Percentiles rank a stretch among this genome's conserved stretches.
Evolutionary conservation across 35 echinoderm and acorn worm species (phyloP).

Genomic region (Apostichopus californicus): DNA sequence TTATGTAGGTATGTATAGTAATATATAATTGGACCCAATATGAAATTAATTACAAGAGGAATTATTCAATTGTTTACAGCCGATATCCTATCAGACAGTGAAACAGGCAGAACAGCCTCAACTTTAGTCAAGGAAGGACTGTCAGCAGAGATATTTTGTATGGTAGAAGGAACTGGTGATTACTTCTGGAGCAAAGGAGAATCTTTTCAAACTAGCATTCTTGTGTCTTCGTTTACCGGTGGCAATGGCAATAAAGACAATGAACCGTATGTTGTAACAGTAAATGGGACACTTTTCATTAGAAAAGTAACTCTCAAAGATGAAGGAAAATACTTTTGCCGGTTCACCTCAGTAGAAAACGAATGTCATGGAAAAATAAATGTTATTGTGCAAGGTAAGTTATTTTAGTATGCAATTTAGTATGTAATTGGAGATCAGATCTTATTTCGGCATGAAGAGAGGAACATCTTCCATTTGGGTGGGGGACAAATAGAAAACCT

Average conservation of each 20-base stretch:
- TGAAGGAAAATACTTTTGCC: neutral
- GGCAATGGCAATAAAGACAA: neutral
- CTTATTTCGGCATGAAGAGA: too few species aligned
- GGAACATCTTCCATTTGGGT: too few species aligned
- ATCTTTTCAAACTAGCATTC: neutral
- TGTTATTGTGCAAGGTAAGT: neutral
- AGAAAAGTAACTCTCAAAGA: neutral
- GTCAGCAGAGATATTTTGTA: neutral
- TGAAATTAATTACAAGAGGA: too few species aligned
- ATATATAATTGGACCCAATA: too few species aligned
- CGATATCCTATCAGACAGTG: too few species aligned
- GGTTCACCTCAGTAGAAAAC: neutral
- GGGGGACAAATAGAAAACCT: too few species aligned
- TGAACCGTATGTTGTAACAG: neutral
- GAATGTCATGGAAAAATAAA: neutral
- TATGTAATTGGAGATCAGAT: too few species aligned
- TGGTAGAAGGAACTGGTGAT: neutral
- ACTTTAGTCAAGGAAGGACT: neutral
- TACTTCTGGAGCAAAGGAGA: neutral
- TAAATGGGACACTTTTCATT: neutral
- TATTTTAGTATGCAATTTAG: neutral
- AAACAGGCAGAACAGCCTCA: neutral
- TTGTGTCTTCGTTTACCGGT: neutral
- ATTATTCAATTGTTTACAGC: too few species aligned
- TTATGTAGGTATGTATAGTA: too few species aligned